Conservation (phyloP, 2,888 invertebrate species). For the Rhamnusium bicolor region DNA sequence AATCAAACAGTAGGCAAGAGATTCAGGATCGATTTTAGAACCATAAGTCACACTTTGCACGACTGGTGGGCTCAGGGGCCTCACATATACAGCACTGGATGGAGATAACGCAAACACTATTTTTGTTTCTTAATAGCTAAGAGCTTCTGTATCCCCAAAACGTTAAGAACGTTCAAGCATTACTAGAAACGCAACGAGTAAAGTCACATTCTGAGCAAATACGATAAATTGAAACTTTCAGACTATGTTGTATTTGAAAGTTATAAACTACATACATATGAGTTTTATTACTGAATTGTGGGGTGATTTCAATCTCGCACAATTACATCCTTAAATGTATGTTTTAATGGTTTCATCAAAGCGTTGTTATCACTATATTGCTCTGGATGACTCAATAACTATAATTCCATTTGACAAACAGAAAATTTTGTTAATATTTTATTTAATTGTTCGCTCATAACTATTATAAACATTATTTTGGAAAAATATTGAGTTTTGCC, state of each 20-base stretch:
- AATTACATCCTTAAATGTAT: neutral
- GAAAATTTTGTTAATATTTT: neutral
- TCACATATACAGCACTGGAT: conserved; percentile 58
- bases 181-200: conserved; percentile 36
- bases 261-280: conserved; percentile 41
- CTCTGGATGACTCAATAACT: neutral
- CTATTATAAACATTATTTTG: too few species aligned
- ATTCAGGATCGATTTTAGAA: conserved; percentile 43
- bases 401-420: neutral
- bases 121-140: conserved; percentile 65
- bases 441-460: neutral
- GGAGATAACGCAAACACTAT: conserved; percentile 64
- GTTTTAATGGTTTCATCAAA: conserved; percentile 8
- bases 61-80: conserved; percentile 46
- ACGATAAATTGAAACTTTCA: conserved; percentile 55
- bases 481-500: too few species aligned
- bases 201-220: conserved; percentile 51
- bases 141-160: conserved; percentile 58
- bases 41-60: conserved; percentile 47
- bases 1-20: conserved; percentile 35
- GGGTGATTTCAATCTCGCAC: conserved; percentile 13
- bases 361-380: neutral
- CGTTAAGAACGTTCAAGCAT: conserved; percentile 50
- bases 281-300: conserved; percentile 24
- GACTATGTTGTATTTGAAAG: conserved; percentile 48